Conservation (phyloP, 2,888 invertebrate genomes). For the Pristionchus fissidentatus region DNA sequence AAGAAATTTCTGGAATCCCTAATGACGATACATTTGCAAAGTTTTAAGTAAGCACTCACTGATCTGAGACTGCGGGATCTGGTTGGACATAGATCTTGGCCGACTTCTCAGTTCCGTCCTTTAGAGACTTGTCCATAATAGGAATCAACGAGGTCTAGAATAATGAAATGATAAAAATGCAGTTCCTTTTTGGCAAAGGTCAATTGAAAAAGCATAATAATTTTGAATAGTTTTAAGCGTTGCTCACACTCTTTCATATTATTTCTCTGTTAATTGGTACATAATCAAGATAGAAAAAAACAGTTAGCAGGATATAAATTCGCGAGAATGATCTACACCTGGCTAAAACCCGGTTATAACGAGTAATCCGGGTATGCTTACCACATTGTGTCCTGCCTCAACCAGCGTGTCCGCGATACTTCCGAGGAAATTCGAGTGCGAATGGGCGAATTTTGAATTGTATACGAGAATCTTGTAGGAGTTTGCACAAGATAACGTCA, state of each 20-base stretch:
- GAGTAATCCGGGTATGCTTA: conserved; percentile 31
- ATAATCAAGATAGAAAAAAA: background rate
- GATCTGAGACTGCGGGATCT: background rate
- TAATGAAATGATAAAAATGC: background rate
- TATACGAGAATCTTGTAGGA: conserved; percentile 55
- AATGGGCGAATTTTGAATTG: conserved; percentile 56
- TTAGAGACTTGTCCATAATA: background rate
- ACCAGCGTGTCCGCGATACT: conserved; percentile 56
- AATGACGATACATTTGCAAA: no score
- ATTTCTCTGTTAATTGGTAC: background rate
- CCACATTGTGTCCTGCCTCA: conserved; percentile 57
- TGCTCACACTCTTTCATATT: no score
- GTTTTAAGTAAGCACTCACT: background rate
- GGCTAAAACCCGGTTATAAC: background rate
- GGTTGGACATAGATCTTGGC: background rate
- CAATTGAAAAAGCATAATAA: no score
- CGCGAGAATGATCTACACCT: no score
- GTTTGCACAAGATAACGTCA: background rate
- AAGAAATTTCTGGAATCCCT: no score
- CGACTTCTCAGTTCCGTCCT: conserved; percentile 23
- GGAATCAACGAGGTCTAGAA: conserved; percentile 33
- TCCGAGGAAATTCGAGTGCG: conserved; percentile 57
- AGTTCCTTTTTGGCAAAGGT: no score
- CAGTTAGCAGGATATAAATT: background rate
- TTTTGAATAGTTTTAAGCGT: no score